A percentile compares a stretch with the other conserved stretches of the same genome.
phyloP scores from a whole-genome alignment of 2,888 invertebrate genomes.

The Drosophila flavopinicola region DNA sequence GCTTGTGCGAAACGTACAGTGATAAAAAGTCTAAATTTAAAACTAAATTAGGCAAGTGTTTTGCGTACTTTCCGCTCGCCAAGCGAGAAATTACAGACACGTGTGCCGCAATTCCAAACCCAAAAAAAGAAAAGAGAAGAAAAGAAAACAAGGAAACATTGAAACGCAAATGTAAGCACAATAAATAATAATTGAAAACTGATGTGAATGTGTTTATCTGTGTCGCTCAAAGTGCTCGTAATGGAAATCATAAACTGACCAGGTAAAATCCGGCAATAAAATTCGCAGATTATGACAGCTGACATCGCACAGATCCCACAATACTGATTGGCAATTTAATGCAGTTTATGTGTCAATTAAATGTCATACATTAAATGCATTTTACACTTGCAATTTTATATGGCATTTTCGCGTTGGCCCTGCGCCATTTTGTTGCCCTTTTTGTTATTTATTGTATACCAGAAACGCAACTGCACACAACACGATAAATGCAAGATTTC shows the following conservation, averaged over 20 bases:
- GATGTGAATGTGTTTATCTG: conserved; percentile 46
- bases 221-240: conserved; percentile 43
- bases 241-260: conserved; percentile 53
- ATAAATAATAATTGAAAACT: conserved; percentile 55
- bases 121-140: conserved; percentile 12
- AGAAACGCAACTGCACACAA: neutral
- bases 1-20: conserved; percentile 38
- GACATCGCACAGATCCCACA: conserved; percentile 33
- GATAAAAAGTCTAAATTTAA: conserved; percentile 40
- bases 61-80: neutral
- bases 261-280: conserved; percentile 43
- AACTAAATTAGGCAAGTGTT: conserved; percentile 28
- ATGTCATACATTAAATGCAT: conserved; percentile 12
- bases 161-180: conserved; percentile 56
- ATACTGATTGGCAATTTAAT: conserved; percentile 44
- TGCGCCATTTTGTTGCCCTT: neutral
- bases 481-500: conserved; percentile 25
- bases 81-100: no score
- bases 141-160: conserved; percentile 46
- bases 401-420: neutral
- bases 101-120: conserved; percentile 7
- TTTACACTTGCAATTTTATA: neutral
- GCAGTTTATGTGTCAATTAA: conserved; percentile 8
- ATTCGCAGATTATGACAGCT: conserved; percentile 34
- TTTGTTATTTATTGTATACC: neutral